Evolutionary conservation across 2,797 vertebrate genomes (phyloP), one percentile per base, ranked within the genome.

Genomic region (Hydrolagus colliei): DNA sequence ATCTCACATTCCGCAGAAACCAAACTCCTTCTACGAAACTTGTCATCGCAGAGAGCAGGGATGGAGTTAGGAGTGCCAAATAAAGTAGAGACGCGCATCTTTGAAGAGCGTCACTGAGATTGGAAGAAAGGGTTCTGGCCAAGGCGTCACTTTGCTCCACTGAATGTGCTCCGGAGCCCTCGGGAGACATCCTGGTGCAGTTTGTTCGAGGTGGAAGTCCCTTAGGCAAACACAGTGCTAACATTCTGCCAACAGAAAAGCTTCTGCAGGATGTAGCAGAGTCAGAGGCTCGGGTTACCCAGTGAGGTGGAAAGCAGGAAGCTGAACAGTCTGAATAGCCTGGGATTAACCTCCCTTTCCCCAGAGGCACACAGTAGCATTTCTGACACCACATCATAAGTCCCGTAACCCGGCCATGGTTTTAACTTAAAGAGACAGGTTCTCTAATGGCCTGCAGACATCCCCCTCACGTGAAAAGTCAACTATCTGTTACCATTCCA

Each of bases 251-350:
- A 84, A 84, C 79, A 84, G 79, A 71, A 84, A 84, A 84, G 79
- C 79, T 67, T 84, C 79, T 84, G 65, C 79, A 84, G 79, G 79
- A 84, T 84, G 79, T 84, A 84, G 79, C 79, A 84, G 79, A 84
- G 79, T 84, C 79, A 41, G 79, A 84, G 65, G 35, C 65, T 84
- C 79, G 71, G 79, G 79, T 84, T 84, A 84, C 79, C 65, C 79
- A 84, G 65, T 68, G 65, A 84, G 65, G 79, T 84, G 79, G 65
- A 84, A 35, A 84, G 65, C 79, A 84, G 79, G 79, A 84, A 84
- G 79, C 79, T 71, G 79, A 84, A 84, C 79, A 84, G 79, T 84
- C 79, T 71, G 65, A 84, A 84, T n/a, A 84, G 79, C 79, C 79
- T 71, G 65, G 65, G 79, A 84, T 84, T 84, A 84, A 84, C 79